These are phyloP conservation scores for Hoplostethus atlanticus DNA, from an alignment of 2,797 vertebrate genomes.

Conservation along the genomic window DNA sequence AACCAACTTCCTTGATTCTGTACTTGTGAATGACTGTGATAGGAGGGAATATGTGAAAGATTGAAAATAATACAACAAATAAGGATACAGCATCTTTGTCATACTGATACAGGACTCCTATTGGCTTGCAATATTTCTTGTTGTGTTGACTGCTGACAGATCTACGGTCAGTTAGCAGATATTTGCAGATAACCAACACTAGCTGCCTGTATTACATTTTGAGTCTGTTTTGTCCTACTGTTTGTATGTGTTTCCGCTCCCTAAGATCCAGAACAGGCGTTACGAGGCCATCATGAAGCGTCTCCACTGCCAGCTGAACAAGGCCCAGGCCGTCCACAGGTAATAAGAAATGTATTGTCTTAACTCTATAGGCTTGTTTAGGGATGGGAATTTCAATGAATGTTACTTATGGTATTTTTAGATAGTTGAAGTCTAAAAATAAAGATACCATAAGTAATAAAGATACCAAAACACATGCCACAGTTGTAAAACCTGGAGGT, in stretches of 20 bases:
- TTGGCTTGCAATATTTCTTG: no score
- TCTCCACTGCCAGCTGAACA: constrained; percentile 90
- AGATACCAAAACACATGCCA: background rate
- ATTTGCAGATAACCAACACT: no score
- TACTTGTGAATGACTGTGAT: no score
- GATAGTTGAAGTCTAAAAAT: background rate
- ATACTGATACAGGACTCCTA: no score
- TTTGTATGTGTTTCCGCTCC: constrained; percentile 32
- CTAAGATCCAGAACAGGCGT: constrained; percentile 91
- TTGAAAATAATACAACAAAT: no score
- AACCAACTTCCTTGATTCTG: no score
- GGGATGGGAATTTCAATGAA: background rate
- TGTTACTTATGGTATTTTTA: background rate
- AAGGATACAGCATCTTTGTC: no score
- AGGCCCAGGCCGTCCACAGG: constrained; percentile 83
- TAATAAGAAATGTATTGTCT: constrained; percentile 22
- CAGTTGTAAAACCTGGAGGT: no score
- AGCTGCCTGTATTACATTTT: background rate
- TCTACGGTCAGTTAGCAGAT: no score
- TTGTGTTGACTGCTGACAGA: no score
- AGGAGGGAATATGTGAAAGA: no score
- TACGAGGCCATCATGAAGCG: constrained; percentile 90
- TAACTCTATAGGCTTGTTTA: no score
- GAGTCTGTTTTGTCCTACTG: background rate
- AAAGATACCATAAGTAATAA: background rate